phyloP scores from a whole-genome alignment of 2,888 invertebrate species.

The Eremobia ochroleuca region DNA sequence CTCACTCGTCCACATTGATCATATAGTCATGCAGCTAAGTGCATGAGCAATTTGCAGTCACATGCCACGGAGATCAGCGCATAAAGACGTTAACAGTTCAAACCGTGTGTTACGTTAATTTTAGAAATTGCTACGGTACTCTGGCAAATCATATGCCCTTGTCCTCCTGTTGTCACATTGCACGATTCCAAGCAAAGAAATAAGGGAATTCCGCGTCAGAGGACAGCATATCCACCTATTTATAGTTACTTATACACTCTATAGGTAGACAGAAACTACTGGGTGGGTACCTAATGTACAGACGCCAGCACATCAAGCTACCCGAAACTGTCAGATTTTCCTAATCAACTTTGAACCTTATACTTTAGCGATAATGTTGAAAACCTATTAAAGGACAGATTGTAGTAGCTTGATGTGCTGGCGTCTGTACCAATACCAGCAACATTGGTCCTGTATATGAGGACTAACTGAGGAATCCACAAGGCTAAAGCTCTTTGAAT shows the following conservation, averaged over 20 bases:
- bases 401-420: no score
- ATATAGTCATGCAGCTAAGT: constrained; percentile 48
- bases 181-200: constrained; percentile 7
- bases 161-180: constrained; percentile 12
- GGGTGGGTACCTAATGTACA: background rate
- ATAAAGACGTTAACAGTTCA: constrained; percentile 34
- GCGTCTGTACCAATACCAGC: background rate
- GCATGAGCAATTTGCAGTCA: constrained; percentile 64
- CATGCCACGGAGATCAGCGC: constrained; percentile 45
- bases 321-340: no score
- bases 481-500: background rate
- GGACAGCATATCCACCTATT: background rate
- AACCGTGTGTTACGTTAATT: constrained; percentile 53
- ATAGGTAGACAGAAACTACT: background rate
- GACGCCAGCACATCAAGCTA: no score
- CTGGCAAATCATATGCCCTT: constrained; percentile 19
- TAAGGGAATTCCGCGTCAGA: background rate
- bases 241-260: background rate
- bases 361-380: no score
- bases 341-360: no score
- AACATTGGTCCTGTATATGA: background rate
- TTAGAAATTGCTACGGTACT: constrained; percentile 47
- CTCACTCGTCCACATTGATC: constrained; percentile 56
- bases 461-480: background rate
- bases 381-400: no score